Evolutionary conservation across 1,140 invertebrate genomes (phyloP).

Genomic region (Drosophila rufa): DNA sequence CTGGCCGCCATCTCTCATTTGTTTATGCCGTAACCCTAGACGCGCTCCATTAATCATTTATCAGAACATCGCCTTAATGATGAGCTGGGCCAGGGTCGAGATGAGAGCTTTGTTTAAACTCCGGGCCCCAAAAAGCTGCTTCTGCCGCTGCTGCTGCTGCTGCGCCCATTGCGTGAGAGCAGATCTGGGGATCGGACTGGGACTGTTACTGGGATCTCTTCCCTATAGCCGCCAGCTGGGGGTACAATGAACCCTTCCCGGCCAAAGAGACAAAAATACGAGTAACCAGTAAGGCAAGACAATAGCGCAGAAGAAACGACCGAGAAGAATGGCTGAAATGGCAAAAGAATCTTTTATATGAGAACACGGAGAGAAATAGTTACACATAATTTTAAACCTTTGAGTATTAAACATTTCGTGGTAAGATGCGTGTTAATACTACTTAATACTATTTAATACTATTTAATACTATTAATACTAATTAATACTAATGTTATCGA

Average conservation of each 20-base stretch:
- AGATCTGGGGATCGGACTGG: neutral
- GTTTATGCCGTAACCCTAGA: slow-evolving; percentile 70
- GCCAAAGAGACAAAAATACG: slow-evolving; percentile 46
- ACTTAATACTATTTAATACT: no score
- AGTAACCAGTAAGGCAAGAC: slow-evolving; percentile 15
- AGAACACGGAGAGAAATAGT: slow-evolving; percentile 7
- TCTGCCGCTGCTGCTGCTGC: slow-evolving; percentile 1
- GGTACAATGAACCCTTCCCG: slow-evolving; percentile 54
- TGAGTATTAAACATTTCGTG: no score
- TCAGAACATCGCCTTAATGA: slow-evolving; percentile 73
- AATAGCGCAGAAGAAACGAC: slow-evolving; percentile 16
- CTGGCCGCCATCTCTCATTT: slow-evolving; percentile 47
- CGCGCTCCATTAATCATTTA: slow-evolving; percentile 72
- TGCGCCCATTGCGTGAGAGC: slow-evolving; percentile 55
- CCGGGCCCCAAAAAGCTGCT: neutral
- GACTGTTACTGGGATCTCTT: neutral
- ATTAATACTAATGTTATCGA: no score
- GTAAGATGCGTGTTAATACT: no score
- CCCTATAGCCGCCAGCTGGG: neutral
- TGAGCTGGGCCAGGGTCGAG: slow-evolving; percentile 5
- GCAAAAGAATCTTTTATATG: slow-evolving; percentile 46
- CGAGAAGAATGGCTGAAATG: slow-evolving; percentile 50
- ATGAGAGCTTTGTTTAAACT: slow-evolving; percentile 16
- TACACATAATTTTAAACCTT: no score
- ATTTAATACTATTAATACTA: no score